Evolutionary conservation across 92 coral and sea anemone species (phyloP), one percentile per base, ranked within the genome.

Genomic region (Paragorgia papillata): DNA sequence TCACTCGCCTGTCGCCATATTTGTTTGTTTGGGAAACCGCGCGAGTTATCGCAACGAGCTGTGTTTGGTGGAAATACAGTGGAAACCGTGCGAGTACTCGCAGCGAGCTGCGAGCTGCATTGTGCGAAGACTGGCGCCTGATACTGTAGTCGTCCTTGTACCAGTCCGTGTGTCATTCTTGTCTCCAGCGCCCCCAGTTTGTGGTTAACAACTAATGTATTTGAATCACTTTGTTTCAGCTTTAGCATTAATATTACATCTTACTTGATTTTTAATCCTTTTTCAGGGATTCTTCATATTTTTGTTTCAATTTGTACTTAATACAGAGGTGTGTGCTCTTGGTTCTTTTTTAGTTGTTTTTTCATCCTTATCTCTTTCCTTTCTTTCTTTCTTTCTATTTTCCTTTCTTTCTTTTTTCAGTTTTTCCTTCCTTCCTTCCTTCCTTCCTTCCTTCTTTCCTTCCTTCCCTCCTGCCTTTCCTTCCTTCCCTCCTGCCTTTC

Each of bases 241-340:
- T 63, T 3, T 10, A 24, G 15, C 12, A 30, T 31, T 26, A 10
- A 17, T 53, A 30, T 28, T 56, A 14, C 3, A 22, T 56, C 10
- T 3, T 22, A 22, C 30, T 13, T 35, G 13, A 12, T 71, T 5
- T 33, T 9, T 25, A n/a, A n/a, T n/a, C 54, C 20, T 63, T 25
- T 63, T 29, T 13, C 24, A 71, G 78, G 78, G 78, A 0, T 71
- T 71, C 33, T 71, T 71, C 64, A 55, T 71, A 53, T 71, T 71
- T 71, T 55, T 71, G 78, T 71, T 71, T 22, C 78, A 71, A 71
- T 71, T 53, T 55, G 78, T 50, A 51, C 51, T 71, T 8, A 71
- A 71, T 24, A 53, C 78, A 1, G 78, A 71, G 78, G 78, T 71
- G 54, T 14, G 62, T 12, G 13, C 3, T 25, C 21, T 1, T 14